Evolutionary conservation across 2,888 invertebrate genomes (phyloP).

Genomic region (Acronicta leporina): DNA sequence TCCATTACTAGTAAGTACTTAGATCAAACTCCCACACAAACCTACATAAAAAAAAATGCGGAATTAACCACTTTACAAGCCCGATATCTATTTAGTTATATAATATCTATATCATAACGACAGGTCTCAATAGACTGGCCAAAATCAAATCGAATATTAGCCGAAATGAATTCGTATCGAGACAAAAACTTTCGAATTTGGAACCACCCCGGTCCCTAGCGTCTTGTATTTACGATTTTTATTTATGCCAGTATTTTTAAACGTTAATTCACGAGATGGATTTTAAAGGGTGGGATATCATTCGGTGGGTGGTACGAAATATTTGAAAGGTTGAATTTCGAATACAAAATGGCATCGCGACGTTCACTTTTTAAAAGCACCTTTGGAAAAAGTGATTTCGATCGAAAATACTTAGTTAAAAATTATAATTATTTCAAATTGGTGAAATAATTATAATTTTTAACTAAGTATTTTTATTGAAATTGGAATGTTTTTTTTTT

Average conservation of each 20-base stretch:
- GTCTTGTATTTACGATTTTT: slow-evolving; percentile 71
- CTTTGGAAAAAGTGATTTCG: slow-evolving; percentile 19
- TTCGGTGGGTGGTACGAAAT: slow-evolving; percentile 29
- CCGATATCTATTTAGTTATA: too few species aligned
- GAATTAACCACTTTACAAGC: too few species aligned
- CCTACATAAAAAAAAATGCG: too few species aligned
- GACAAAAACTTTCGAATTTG: slow-evolving; percentile 64
- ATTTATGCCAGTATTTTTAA: slow-evolving; percentile 76
- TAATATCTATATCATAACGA: too few species aligned
- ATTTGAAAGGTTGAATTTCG: slow-evolving; percentile 55
- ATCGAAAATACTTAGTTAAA: too few species aligned
- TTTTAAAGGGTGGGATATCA: slow-evolving; percentile 62
- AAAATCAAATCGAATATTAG: slow-evolving; percentile 71
- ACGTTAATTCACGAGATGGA: slow-evolving; percentile 82
- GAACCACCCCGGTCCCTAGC: slow-evolving; percentile 66
- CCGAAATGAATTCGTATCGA: slow-evolving; percentile 70
- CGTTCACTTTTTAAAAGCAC: not conserved
- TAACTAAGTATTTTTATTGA: too few species aligned
- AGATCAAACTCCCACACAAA: too few species aligned
- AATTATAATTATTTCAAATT: too few species aligned
- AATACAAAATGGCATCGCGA: slow-evolving; percentile 15
- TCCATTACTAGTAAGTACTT: too few species aligned
- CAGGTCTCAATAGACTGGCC: slow-evolving; percentile 50
- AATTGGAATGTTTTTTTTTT: too few species aligned
- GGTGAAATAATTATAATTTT: too few species aligned